A percentile compares a stretch with the other conserved stretches of the same genome.
Evolutionary conservation across 2,113 vertebrate species (phyloP).

Genomic region (Stigmatopora nigra): DNA sequence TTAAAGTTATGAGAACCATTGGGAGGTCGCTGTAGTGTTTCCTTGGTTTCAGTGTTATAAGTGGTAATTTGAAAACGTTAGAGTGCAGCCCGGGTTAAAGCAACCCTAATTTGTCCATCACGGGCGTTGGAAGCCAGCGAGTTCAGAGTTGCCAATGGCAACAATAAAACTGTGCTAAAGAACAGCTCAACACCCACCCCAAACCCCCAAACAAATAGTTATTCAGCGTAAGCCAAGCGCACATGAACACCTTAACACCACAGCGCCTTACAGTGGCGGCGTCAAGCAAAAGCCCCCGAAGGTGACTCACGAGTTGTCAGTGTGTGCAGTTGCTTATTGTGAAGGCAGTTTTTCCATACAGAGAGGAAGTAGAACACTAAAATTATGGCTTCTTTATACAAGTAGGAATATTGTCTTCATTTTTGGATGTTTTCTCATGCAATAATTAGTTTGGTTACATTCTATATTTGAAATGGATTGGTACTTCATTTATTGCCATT

Average conservation of each 20-base stretch:
- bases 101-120: too few relatives aligned
- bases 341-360: conserved; percentile 36
- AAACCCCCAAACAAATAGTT: neutral
- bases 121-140: neutral
- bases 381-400: too few relatives aligned
- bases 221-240: neutral
- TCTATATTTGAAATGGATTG: too few relatives aligned
- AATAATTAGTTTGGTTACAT: too few relatives aligned
- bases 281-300: accelerated
- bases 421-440: too few relatives aligned
- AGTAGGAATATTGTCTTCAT: too few relatives aligned
- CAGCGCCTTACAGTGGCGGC: conserved; percentile 47
- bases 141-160: conserved; percentile 58
- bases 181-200: neutral
- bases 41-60: too few relatives aligned
- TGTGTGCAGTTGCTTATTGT: conserved; percentile 15
- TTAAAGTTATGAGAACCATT: too few relatives aligned
- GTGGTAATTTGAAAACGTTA: too few relatives aligned
- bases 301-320: conserved; percentile 27
- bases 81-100: too few relatives aligned
- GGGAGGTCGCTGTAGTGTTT: too few relatives aligned
- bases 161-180: conserved; percentile 19
- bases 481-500: too few relatives aligned
- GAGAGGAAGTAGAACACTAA: conserved; percentile 22
- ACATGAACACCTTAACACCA: conserved; percentile 13